phyloP scores from a whole-genome alignment of 2,113 vertebrate species.

The Eurystomus gularis region DNA sequence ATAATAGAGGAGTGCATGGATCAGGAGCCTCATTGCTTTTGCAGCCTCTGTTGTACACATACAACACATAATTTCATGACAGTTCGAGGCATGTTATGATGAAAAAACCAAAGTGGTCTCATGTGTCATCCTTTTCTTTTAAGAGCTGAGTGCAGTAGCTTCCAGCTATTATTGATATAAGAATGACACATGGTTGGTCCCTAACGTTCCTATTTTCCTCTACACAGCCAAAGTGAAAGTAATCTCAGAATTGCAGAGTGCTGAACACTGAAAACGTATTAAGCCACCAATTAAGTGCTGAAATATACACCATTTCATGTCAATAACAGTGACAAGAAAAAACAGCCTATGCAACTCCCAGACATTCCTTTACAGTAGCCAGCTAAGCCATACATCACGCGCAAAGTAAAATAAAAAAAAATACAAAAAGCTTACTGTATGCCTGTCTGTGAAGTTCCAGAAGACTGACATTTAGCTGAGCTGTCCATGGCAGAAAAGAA shows the following conservation, averaged over 20 bases:
- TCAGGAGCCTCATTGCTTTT: background rate
- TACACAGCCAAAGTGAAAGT: background rate
- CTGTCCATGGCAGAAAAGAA: background rate
- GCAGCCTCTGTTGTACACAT: background rate
- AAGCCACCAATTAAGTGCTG: conserved; percentile 4
- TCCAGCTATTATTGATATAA: background rate
- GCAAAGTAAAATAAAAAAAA: background rate
- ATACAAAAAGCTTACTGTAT: background rate
- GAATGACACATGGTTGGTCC: background rate
- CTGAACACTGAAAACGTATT: background rate
- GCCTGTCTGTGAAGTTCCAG: background rate
- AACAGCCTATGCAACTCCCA: background rate
- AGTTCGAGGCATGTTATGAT: background rate
- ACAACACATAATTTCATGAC: background rate
- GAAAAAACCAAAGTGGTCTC: background rate
- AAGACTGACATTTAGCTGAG: background rate
- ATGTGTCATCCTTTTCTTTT: background rate
- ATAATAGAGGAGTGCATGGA: background rate
- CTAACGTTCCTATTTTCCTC: background rate
- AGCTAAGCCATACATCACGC: background rate
- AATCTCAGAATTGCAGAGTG: background rate
- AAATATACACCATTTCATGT: conserved; percentile 2
- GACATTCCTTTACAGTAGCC: background rate
- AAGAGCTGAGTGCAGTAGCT: background rate
- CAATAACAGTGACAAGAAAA: background rate